Evolutionary conservation across 2,113 vertebrate genomes (phyloP).

Genomic region (Sylvilagus bachmani): DNA sequence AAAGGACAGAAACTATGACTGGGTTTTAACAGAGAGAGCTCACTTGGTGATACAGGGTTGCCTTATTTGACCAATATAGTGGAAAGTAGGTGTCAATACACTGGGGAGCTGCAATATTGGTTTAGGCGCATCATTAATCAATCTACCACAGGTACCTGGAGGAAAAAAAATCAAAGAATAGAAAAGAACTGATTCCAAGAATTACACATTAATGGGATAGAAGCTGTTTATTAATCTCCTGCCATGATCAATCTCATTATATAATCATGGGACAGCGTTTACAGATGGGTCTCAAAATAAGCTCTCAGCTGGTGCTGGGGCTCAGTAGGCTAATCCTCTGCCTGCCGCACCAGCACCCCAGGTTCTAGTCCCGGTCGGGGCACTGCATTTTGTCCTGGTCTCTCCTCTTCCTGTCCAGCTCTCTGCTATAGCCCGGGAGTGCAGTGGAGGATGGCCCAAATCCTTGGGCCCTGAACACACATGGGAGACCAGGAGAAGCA

Average conservation of each 20-base stretch:
- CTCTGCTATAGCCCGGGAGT: no score
- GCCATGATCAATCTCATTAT: not conserved
- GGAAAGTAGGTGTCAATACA: not conserved
- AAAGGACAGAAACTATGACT: not conserved
- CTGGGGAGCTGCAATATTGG: accelerated
- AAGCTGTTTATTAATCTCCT: not conserved
- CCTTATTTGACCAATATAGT: not conserved
- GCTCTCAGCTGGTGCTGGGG: no score
- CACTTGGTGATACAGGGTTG: not conserved
- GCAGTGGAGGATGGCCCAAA: no score
- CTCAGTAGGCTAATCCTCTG: no score
- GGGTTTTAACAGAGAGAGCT: no score
- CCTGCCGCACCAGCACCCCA: no score
- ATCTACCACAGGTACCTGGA: not conserved
- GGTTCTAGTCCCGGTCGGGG: no score
- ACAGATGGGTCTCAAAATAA: not conserved
- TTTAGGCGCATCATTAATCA: not conserved
- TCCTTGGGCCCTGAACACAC: no score
- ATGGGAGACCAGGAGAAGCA: no score
- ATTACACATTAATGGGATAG: not conserved
- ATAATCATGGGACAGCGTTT: not conserved
- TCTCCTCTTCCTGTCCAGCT: no score
- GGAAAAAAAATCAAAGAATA: not conserved
- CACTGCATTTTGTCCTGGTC: no score
- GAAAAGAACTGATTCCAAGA: not conserved